Conservation (phyloP, 2,888 invertebrate species). For the Asteroscopus sphinx region DNA sequence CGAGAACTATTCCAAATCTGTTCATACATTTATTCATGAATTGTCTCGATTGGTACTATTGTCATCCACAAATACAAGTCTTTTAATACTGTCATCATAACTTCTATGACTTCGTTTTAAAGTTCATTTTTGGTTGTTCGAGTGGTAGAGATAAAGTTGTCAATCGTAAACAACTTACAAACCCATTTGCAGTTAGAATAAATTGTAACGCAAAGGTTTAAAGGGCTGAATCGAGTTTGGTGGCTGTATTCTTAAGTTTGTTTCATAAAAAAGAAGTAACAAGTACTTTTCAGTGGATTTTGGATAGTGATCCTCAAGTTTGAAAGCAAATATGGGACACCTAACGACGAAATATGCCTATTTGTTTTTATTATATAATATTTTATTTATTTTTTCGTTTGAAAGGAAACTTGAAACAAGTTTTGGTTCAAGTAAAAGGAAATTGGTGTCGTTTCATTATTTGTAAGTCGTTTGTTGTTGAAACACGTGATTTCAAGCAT, state of each 20-base stretch:
- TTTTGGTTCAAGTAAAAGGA: too few species aligned
- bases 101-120: neutral
- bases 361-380: slow-evolving; percentile 21
- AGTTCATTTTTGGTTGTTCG: slow-evolving; percentile 6
- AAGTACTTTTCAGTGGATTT: slow-evolving; percentile 48
- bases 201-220: slow-evolving; percentile 50
- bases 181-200: slow-evolving; percentile 56
- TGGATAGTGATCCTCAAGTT: slow-evolving; percentile 35
- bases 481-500: too few species aligned
- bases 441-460: too few species aligned
- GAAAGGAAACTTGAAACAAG: too few species aligned
- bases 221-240: slow-evolving; percentile 41
- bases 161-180: slow-evolving; percentile 52
- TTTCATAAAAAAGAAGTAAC: slow-evolving; percentile 39
- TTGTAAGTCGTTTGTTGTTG: too few species aligned
- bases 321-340: slow-evolving; percentile 17
- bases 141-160: slow-evolving; percentile 15
- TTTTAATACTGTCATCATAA: slow-evolving; percentile 4
- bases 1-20: slow-evolving; percentile 60
- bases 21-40: slow-evolving; percentile 67
- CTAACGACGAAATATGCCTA: slow-evolving; percentile 24
- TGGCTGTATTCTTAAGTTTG: slow-evolving; percentile 34
- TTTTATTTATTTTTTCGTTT: slow-evolving; percentile 29
- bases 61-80: slow-evolving; percentile 50
- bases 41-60: slow-evolving; percentile 63